Percentiles rank a stretch among this genome's conserved stretches.
These are phyloP conservation scores for Timema podura DNA, from an alignment of 2,888 invertebrate genomes.

Conservation along the genomic window DNA sequence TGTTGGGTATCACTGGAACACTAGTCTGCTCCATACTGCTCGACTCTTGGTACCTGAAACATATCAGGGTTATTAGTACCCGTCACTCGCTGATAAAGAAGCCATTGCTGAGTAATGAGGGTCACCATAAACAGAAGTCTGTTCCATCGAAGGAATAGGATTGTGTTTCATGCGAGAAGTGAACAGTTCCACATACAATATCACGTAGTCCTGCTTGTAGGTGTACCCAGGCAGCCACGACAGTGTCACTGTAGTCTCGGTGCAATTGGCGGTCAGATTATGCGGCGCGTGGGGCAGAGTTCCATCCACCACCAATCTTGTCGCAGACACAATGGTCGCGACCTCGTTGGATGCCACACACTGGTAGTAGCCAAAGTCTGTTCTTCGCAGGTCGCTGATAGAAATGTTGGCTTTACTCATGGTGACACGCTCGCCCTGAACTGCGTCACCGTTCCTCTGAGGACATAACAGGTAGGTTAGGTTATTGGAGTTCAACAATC, in stretches of 20 bases:
- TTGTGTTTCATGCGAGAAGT: background rate
- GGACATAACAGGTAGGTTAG: background rate
- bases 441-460: constrained; percentile 71
- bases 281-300: constrained; percentile 98
- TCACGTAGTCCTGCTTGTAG: constrained; percentile 91
- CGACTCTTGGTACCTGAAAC: constrained; percentile 69
- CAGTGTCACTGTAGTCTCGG: constrained; percentile 85
- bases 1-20: constrained; percentile 88
- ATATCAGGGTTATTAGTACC: background rate
- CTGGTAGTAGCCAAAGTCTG: constrained; percentile 93
- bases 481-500: no score
- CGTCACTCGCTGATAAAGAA: no score
- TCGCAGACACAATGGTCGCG: constrained; percentile 87
- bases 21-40: constrained; percentile 89
- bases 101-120: no score
- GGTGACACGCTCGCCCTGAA: constrained; percentile 76
- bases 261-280: constrained; percentile 86
- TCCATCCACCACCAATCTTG: constrained; percentile 86
- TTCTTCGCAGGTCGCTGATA: constrained; percentile 77
- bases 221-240: constrained; percentile 94
- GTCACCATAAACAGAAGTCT: no score
- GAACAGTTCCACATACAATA: constrained; percentile 61
- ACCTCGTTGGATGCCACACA: constrained; percentile 95
- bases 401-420: constrained; percentile 85
- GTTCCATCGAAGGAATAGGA: no score